Percentiles rank a stretch among this genome's conserved stretches.
Conservation (phyloP, 2,888 invertebrate species). For the Brenthis ino region DNA sequence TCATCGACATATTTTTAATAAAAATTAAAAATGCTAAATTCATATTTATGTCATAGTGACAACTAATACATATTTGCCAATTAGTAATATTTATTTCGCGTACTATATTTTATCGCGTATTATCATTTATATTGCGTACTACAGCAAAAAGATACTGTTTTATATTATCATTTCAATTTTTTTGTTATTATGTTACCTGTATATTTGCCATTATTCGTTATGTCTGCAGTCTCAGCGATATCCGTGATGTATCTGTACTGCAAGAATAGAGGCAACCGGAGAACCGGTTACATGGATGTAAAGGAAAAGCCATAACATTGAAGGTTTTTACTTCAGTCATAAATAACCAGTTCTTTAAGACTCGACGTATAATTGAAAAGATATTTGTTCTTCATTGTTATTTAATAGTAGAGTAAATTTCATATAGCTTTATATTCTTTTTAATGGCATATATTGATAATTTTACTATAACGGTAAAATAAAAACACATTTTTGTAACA, state of each 20-base stretch:
- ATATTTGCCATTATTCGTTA: constrained; percentile 61
- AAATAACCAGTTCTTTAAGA: constrained; percentile 16
- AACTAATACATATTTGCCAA: neutral
- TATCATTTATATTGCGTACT: too few species aligned
- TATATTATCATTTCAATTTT: neutral
- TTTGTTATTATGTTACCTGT: constrained; percentile 49
- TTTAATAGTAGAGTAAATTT: too few species aligned
- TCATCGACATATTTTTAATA: too few species aligned
- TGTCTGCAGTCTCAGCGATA: constrained; percentile 66
- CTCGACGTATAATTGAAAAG: too few species aligned
- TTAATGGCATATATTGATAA: too few species aligned
- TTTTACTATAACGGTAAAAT: constrained; percentile 20
- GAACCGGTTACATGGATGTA: constrained; percentile 71
- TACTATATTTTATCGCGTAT: too few species aligned
- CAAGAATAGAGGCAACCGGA: constrained; percentile 55
- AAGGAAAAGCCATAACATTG: constrained; percentile 58
- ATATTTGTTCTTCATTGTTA: too few species aligned
- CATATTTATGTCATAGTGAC: too few species aligned
- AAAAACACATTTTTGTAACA: constrained; percentile 59
- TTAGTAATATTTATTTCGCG: too few species aligned
- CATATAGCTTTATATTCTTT: too few species aligned
- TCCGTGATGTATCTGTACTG: constrained; percentile 69
- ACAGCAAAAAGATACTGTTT: too few species aligned
- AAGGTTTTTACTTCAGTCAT: constrained; percentile 26
- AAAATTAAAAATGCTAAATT: too few species aligned